Evolutionary conservation across 2,888 invertebrate genomes (phyloP).

Genomic region (Pheosia gnoma): DNA sequence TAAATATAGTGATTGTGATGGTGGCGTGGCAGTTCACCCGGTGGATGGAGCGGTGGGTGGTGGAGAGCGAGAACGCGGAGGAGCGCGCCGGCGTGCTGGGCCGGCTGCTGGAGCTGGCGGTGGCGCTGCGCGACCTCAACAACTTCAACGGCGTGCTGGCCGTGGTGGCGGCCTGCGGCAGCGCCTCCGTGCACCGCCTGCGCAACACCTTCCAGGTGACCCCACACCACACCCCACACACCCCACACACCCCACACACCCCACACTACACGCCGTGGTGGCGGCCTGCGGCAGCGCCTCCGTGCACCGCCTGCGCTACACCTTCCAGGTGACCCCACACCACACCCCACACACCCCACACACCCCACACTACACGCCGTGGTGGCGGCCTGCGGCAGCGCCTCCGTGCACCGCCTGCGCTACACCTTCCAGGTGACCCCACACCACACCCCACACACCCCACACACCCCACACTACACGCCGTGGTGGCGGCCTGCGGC

Average conservation of each 20-base stretch:
- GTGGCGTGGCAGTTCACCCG: slow-evolving; percentile 89
- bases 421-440: slow-evolving; percentile 15
- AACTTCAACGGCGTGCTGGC: slow-evolving; percentile 99
- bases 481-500: slow-evolving; percentile 95
- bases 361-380: too few species aligned
- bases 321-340: slow-evolving; percentile 1
- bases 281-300: background rate
- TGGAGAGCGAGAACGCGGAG: slow-evolving; percentile 97
- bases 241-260: background rate
- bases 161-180: slow-evolving; percentile 95
- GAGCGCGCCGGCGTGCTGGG: slow-evolving; percentile 96
- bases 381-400: too few species aligned
- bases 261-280: background rate
- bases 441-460: background rate
- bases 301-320: slow-evolving; percentile 7
- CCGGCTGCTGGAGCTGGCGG: slow-evolving; percentile 95
- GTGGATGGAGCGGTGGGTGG: slow-evolving; percentile 98
- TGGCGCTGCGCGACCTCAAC: slow-evolving; percentile 97
- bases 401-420: too few species aligned
- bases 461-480: slow-evolving; percentile 56
- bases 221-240: background rate
- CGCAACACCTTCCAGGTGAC: slow-evolving; percentile 90
- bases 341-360: background rate
- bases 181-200: slow-evolving; percentile 95
- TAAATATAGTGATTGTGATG: background rate